Percentiles rank a stretch among this genome's conserved stretches.
Conservation (phyloP, 2,113 vertebrate species). For the Phyllostomus hastatus region DNA sequence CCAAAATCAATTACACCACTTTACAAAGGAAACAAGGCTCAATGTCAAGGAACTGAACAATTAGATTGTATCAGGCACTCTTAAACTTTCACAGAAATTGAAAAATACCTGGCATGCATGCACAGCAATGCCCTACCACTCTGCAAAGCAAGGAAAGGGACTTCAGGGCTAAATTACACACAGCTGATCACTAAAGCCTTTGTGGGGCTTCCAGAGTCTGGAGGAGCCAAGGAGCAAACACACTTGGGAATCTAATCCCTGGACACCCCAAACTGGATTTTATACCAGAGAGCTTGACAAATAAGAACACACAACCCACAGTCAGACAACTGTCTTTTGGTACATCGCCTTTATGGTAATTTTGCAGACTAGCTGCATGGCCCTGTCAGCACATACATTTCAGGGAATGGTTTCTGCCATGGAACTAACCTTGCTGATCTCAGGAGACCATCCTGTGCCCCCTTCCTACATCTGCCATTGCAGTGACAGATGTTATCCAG, state of each 20-base stretch:
- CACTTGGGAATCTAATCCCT: neutral
- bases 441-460: neutral
- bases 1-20: slow-evolving; percentile 43
- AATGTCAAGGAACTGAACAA: slow-evolving; percentile 35
- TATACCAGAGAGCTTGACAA: neutral
- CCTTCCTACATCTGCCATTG: neutral
- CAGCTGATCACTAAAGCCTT: neutral
- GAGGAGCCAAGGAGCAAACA: neutral
- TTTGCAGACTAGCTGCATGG: accelerated
- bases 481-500: neutral
- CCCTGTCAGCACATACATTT: neutral
- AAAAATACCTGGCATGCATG: accelerated
- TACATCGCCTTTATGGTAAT: neutral
- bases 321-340: neutral
- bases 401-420: neutral
- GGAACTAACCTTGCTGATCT: neutral
- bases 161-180: neutral
- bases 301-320: neutral
- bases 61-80: neutral
- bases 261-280: neutral
- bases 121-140: neutral
- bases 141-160: neutral
- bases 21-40: neutral
- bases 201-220: neutral
- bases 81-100: neutral